These are phyloP conservation scores for Macrobrachium rosenbergii DNA, from an alignment of 1,140 invertebrate species.

Conservation along the genomic window DNA sequence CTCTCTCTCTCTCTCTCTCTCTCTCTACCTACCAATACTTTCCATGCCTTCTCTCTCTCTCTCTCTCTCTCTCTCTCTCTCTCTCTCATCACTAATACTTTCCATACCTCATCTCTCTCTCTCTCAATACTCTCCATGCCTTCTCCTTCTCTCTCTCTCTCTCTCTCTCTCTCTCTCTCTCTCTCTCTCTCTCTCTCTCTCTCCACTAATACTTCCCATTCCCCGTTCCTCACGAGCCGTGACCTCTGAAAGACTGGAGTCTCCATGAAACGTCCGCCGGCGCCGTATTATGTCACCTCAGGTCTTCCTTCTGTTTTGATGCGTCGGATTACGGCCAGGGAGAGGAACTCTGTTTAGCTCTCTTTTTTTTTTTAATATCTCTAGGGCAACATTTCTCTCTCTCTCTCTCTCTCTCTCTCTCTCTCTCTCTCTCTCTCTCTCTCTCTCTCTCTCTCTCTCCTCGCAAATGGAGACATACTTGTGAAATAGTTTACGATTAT, in stretches of 20 bases:
- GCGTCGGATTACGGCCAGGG: not conserved
- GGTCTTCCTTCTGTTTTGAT: too few relatives aligned
- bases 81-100: too few relatives aligned
- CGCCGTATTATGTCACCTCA: too few relatives aligned
- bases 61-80: too few relatives aligned
- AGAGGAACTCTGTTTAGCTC: not conserved
- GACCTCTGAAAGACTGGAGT: not conserved
- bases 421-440: conserved; percentile 14
- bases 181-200: conserved; percentile 19
- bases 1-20: conserved; percentile 12
- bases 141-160: not conserved
- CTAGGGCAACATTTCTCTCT: not conserved
- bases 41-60: too few relatives aligned
- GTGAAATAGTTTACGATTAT: too few relatives aligned
- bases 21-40: not conserved
- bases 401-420: not conserved
- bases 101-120: too few relatives aligned
- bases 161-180: not conserved
- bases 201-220: not conserved
- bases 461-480: too few relatives aligned
- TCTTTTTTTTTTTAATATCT: not conserved
- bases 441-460: not conserved
- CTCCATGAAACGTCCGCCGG: too few relatives aligned
- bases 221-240: too few relatives aligned
- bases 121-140: too few relatives aligned